phyloP scores from a whole-genome alignment of 2,888 invertebrate genomes.

The Cantharis rufa region DNA sequence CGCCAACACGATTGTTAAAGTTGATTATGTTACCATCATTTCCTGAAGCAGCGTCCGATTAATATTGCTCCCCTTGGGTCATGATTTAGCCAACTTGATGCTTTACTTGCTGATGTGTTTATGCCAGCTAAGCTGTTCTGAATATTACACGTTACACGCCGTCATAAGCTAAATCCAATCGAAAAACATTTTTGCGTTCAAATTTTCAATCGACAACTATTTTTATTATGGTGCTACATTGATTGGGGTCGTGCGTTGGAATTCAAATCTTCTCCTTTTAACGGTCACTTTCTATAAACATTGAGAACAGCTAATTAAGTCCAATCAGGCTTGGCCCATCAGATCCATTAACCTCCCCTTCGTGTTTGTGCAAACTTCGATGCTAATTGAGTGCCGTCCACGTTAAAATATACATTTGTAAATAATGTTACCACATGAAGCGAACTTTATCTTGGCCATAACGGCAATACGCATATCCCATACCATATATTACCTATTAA shows the following conservation, averaged over 20 bases:
- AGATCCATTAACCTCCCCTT: slow-evolving; percentile 58
- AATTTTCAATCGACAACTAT: not conserved
- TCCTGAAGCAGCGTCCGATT: slow-evolving; percentile 41
- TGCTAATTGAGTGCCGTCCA: slow-evolving; percentile 54
- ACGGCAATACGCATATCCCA: no score
- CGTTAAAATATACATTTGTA: slow-evolving; percentile 51
- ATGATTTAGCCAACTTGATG: slow-evolving; percentile 41
- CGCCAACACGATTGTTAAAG: slow-evolving; percentile 40
- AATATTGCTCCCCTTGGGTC: slow-evolving; percentile 42
- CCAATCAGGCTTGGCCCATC: slow-evolving; percentile 62
- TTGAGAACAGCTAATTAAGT: slow-evolving; percentile 63
- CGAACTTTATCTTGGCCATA: slow-evolving; percentile 16
- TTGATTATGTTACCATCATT: slow-evolving; percentile 42
- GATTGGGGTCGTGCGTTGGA: not conserved
- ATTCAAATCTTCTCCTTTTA: slow-evolving; percentile 6
- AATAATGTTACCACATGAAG: slow-evolving; percentile 33
- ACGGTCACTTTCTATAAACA: slow-evolving; percentile 47
- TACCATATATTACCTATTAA: not conserved
- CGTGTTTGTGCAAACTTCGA: slow-evolving; percentile 56
- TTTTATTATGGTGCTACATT: not conserved
- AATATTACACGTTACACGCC: slow-evolving; percentile 33
- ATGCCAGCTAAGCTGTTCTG: slow-evolving; percentile 36
- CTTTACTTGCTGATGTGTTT: slow-evolving; percentile 41
- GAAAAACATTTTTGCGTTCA: not conserved
- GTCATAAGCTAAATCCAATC: slow-evolving; percentile 21